Evolutionary conservation across 2,888 invertebrate genomes (phyloP).

Genomic region (Andrena dorsata): DNA sequence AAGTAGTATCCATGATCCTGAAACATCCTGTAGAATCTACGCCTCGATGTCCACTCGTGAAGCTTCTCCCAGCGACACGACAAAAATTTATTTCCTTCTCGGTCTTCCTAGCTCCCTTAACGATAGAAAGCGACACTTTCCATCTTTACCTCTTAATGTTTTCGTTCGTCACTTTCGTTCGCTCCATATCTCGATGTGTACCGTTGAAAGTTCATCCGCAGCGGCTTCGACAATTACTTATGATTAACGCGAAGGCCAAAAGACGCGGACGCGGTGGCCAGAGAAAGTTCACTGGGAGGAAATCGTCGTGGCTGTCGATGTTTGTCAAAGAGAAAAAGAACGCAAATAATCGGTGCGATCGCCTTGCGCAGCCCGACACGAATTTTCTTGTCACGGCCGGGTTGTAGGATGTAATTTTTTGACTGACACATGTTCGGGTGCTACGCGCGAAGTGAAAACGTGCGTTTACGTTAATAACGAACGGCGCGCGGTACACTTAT

Average conservation of each 20-base stretch:
- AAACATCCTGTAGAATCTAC: background rate
- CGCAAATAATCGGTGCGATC: slow-evolving; percentile 2
- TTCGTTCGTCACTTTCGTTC: slow-evolving; percentile 1
- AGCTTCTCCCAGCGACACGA: too few species aligned
- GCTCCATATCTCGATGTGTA: background rate
- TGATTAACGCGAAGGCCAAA: slow-evolving; percentile 62
- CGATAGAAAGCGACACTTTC: background rate
- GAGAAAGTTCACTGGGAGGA: slow-evolving; percentile 68
- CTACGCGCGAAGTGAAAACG: slow-evolving; percentile 20
- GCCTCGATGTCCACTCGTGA: too few species aligned
- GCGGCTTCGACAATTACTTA: slow-evolving; percentile 47
- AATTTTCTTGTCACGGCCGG: background rate
- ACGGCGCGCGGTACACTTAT: background rate
- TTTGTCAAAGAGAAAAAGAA: slow-evolving; percentile 6
- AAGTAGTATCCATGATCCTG: too few species aligned
- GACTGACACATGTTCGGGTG: background rate
- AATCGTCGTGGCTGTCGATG: slow-evolving; percentile 10
- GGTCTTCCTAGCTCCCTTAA: background rate
- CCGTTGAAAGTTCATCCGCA: slow-evolving; percentile 69
- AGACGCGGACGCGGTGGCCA: slow-evolving; percentile 67
- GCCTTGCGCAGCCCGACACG: background rate
- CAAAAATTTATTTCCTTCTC: background rate
- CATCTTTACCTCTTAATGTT: background rate
- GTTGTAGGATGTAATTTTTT: slow-evolving; percentile 10
- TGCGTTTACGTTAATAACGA: slow-evolving; percentile 31